Conservation (phyloP, 2,113 vertebrate genomes). For the Spheniscus mendiculus region DNA sequence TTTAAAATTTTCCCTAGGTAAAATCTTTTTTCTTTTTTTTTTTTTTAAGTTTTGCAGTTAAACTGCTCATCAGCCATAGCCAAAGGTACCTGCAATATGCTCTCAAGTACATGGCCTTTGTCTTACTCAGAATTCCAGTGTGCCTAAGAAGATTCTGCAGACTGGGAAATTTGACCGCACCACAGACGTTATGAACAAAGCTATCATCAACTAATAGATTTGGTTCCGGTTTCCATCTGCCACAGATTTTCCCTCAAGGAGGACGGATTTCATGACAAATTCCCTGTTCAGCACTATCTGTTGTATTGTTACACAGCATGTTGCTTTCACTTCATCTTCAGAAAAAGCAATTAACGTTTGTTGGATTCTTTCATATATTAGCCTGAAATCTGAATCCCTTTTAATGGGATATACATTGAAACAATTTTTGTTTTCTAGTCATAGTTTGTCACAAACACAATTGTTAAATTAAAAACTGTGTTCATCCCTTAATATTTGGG, state of each 20-base stretch:
- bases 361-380: background rate
- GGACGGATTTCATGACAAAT: background rate
- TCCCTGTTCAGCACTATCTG: background rate
- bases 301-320: background rate
- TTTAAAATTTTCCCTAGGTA: background rate
- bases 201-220: background rate
- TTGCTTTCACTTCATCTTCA: background rate
- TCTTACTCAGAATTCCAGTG: background rate
- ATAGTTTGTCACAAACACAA: background rate
- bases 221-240: background rate
- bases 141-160: background rate
- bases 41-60: background rate
- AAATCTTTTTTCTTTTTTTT: background rate
- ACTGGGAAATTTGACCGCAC: background rate
- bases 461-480: background rate
- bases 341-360: background rate
- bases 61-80: background rate
- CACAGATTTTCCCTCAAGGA: background rate
- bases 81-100: rapidly evolving
- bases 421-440: background rate
- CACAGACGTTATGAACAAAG: background rate
- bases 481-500: background rate
- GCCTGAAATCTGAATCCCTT: background rate
- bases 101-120: background rate
- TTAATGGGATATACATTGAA: background rate